A percentile compares a stretch with the other conserved stretches of the same genome.
Evolutionary conservation across 2,113 vertebrate species (phyloP).

Genomic region (Pedionomus torquatus): DNA sequence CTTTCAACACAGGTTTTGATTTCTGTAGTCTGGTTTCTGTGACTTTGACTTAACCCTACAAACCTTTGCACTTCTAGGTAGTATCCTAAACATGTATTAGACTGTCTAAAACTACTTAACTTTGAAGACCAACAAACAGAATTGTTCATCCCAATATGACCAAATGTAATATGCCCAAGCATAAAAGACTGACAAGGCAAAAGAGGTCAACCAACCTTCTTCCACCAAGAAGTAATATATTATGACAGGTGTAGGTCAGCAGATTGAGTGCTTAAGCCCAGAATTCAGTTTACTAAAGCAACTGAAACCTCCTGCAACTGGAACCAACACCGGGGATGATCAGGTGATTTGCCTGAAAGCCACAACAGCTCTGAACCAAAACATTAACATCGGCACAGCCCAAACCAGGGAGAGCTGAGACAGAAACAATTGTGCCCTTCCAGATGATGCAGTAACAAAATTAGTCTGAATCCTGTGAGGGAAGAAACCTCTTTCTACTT

Average conservation of each 20-base stretch:
- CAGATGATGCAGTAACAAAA: neutral
- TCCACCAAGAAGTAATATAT: neutral
- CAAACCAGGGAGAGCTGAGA: neutral
- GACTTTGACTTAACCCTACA: neutral
- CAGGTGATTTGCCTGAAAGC: neutral
- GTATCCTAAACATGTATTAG: neutral
- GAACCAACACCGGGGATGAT: neutral
- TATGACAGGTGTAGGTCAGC: neutral
- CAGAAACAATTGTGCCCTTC: neutral
- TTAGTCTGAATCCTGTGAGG: neutral
- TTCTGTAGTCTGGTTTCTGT: neutral
- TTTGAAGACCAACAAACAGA: neutral
- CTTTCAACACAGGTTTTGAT: neutral
- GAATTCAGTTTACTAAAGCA: neutral
- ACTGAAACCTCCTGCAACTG: neutral
- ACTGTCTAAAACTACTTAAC: neutral
- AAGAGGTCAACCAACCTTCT: neutral
- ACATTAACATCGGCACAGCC: neutral
- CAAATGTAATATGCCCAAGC: neutral
- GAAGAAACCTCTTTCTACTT: neutral
- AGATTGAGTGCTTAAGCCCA: neutral
- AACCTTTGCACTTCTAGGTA: neutral
- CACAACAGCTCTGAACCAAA: neutral
- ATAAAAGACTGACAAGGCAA: neutral
- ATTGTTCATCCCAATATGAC: neutral